Evolutionary conservation across 2,113 vertebrate genomes (phyloP), one percentile per base, ranked within the genome.

Genomic region (Gopherus flavomarginatus): DNA sequence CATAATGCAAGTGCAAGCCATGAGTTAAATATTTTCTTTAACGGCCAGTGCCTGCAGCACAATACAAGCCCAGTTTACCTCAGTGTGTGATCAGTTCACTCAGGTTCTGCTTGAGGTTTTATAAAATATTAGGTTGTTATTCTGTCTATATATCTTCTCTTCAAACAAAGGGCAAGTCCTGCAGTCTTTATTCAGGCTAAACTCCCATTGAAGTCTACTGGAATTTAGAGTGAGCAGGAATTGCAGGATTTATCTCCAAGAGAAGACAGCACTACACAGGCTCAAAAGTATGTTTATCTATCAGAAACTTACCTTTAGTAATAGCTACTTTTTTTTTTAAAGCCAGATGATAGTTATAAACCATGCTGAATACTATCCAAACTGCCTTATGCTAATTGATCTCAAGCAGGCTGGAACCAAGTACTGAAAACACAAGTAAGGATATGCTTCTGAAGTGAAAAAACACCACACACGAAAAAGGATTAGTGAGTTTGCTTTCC

Each of bases 291-390:
- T 90, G 94, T 95, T 88, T 93, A 82, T 90, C 95, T 92, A 57
- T 80, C 90, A 94, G 91, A 93, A 92, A 93, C 42, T 92, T 86
- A 16, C 52, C 90, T 83, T 93, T 88, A 90, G 90, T 94, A 82
- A 88, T 82, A 77, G 78, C 96, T 95, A 96, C 62, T 83, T 53
- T 53, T 53, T 50, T 50, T 53, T 81, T 53, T 52, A n/a, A 24
- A 95, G 90, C 81, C 82, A 94, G 91, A 95, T 85, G 81, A 90
- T 82, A 81, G 94, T 84, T 90, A 80, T 92, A 94, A 94, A 96
- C 95, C 94, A 95, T 86, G 82, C 54, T 56, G 44, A 65, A 54
- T 77, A 90, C 80, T 84, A 87, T 88, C 78, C 62, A 86, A 82
- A 47, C 90, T 86, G 86, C 90, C 88, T 85, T 82, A 95, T 86